Base-by-base conservation (phyloP, 2,888 invertebrate genomes). In the Stenoptilia bipunctidactyla region DNA sequence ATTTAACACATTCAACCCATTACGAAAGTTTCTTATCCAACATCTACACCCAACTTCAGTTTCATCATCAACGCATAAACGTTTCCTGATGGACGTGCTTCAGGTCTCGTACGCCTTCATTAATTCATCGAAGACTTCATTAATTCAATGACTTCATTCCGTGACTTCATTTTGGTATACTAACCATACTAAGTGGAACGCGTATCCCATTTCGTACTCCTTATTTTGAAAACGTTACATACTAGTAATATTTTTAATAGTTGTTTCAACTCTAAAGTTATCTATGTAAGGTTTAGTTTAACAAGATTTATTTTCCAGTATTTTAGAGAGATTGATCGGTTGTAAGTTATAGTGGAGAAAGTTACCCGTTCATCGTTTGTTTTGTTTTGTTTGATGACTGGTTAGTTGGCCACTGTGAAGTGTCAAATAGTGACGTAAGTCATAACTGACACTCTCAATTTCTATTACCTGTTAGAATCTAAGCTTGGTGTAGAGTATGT, bases 401-500 rank as follows among this genome's bases (percentile, higher is more conserved):
- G 53, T 67, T 68, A 66, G n/a, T n/a, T 10, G 9, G 62, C 53
- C 58, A 58, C 53, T 52, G 56, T 53, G 50, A 47, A 54, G 50
- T 10, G 55, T 55, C n/a, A n/a, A n/a, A n/a, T n/a, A n/a, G 53
- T 71, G 66, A 62, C 73, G 75, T 68, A 70, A 69, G 60, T 49
- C 45, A 55, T 55, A 68, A 68, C 64, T 43, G 53, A 52, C 68
- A 76, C 75, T 76, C 67, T 73, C 64, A 59, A 58, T 76, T 77
- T 77, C 74, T 69, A 67, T 66, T 30, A n/a, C 4, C 30, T n/a
- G 30, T 9, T 30, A 20, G 8, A 8, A 20, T 20, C 20, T 8
- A 3, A 20, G 20, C 8, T 20, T n/a, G n/a, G n/a, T n/a, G n/a
- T n/a, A n/a, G n/a, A n/a, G n/a, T n/a, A n/a, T n/a, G n/a, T n/a